Evolutionary conservation across 37 sponge, comb jelly and placozoan species (phyloP), one percentile per base, ranked within the genome.

Genomic region (Aplysina aerophoba): DNA sequence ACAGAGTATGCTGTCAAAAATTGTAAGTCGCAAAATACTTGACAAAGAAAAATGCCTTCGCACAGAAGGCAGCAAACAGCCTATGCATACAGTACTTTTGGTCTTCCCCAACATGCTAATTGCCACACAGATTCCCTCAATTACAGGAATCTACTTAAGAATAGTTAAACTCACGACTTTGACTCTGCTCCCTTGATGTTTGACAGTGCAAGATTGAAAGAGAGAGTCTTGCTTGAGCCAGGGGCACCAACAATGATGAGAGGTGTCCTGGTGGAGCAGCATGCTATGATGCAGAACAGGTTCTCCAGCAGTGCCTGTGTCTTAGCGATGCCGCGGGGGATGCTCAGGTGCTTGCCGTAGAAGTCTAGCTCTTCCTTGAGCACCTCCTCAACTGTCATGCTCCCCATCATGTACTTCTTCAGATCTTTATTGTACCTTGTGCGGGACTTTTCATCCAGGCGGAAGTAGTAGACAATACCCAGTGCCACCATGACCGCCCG

Each of bases 221-320:
- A 97, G 31, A 97, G 91, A 0, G 95, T 97, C 66, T 96, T 96
- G 20, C 95, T 94, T 12, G 93, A 91, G 21, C 97, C 97, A 37
- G 97, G 97, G 16, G 93, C 62, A 15, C 97, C 97, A 30, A 94
- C 95, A 66, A 97, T 97, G 56, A 97, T 94, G 1, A 97, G 77
- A 55, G 97, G 97, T 24, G 89, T 90, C 59, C 88, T 86, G 0
- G 92, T 90, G 61, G 85, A 83, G 21, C 93, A 89, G 77, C 97
- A 97, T 1, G 92, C 81, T 35, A 92, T 91, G 34, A 84, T 94
- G 38, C 93, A 90, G 85, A 97, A 97, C 22, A 97, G 31, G 79
- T 97, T 97, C 86, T 97, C 97, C 39, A 90, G 92, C 72, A 97
- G 74, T 3, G 91, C 97, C 53, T 88, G 79, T 15, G 97, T 97